phyloP scores from a whole-genome alignment of 1,140 invertebrate genomes.

The Cheumatopsyche charites region DNA sequence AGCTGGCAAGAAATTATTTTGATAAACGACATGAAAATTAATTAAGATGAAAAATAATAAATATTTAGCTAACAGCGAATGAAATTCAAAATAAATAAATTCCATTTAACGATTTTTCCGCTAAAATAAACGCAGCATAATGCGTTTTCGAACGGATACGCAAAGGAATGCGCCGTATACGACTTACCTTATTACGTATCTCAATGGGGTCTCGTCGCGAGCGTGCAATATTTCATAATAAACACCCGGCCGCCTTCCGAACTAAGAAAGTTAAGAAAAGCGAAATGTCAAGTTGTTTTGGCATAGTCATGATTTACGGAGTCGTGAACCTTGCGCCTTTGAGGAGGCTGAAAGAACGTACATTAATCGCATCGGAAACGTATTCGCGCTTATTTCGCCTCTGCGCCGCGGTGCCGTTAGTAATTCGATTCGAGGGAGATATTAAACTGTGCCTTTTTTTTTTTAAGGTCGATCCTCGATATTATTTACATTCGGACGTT shows the following conservation, averaged over 20 bases:
- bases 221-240: conserved; percentile 55
- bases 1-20: too few relatives aligned
- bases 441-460: too few relatives aligned
- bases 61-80: too few relatives aligned
- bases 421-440: neutral
- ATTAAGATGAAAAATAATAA: too few relatives aligned
- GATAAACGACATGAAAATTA: too few relatives aligned
- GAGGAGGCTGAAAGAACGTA: neutral
- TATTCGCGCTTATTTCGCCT: neutral
- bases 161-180: conserved; percentile 14
- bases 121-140: conserved; percentile 2
- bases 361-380: conserved; percentile 19
- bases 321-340: conserved; percentile 48
- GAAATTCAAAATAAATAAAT: too few relatives aligned
- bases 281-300: conserved; percentile 54
- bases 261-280: conserved; percentile 39
- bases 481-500: too few relatives aligned
- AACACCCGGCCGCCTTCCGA: conserved; percentile 44
- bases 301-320: conserved; percentile 54
- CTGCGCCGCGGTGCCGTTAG: neutral
- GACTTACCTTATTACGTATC: conserved; percentile 30
- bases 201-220: conserved; percentile 42
- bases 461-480: too few relatives aligned
- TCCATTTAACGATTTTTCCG: too few relatives aligned
- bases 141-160: neutral